A percentile compares a stretch with the other conserved stretches of the same genome.
phyloP scores from a whole-genome alignment of 2,797 vertebrate species.

The Poecilia velifera region DNA sequence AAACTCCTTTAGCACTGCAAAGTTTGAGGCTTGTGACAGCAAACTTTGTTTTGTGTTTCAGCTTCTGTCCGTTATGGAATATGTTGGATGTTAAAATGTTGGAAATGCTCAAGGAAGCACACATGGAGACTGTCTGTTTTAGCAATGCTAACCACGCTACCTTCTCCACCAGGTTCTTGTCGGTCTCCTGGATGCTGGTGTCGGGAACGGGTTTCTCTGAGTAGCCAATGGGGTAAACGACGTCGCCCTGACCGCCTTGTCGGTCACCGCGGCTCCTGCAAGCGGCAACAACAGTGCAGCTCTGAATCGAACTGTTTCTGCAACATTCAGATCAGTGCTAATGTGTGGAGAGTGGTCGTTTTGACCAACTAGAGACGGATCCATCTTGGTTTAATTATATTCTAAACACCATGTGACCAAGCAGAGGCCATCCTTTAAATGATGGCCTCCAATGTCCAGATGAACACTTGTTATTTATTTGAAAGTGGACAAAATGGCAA shows the following conservation, averaged over 20 bases:
- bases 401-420: not conserved
- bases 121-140: not conserved
- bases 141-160: slow-evolving; percentile 57
- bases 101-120: not conserved
- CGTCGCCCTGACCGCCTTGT: slow-evolving; percentile 85
- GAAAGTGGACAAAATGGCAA: not conserved
- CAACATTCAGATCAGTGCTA: not conserved
- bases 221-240: slow-evolving; percentile 92
- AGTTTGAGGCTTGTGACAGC: not conserved
- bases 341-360: not conserved
- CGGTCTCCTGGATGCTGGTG: slow-evolving; percentile 94
- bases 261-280: slow-evolving; percentile 64
- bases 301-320: not conserved
- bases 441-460: not conserved
- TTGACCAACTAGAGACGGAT: not conserved
- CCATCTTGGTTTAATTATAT: not conserved
- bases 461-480: not conserved
- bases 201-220: slow-evolving; percentile 94
- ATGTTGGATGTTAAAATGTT: not conserved
- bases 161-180: slow-evolving; percentile 97
- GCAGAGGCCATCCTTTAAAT: not conserved
- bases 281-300: not conserved
- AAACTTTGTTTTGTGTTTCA: not conserved
- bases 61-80: not conserved
- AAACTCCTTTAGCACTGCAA: no score